Percentiles rank a stretch among this genome's conserved stretches.
Conservation (phyloP, 2,888 invertebrate species). For the Pseudococcus jackbeardsleyi region DNA sequence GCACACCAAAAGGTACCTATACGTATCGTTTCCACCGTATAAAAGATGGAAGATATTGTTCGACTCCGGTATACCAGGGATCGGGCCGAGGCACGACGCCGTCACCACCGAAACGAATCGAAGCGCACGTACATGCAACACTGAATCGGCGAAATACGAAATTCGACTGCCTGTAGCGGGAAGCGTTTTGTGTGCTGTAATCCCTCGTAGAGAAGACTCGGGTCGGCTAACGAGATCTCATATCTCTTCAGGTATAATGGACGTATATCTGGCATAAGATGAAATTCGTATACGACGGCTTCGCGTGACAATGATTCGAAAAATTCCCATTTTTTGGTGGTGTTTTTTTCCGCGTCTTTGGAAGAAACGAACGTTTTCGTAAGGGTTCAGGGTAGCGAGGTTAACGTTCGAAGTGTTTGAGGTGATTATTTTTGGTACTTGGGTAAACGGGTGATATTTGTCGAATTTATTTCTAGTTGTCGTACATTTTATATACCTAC, state of each 20-base stretch:
- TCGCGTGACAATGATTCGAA: constrained; percentile 18
- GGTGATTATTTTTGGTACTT: no score
- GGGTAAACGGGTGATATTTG: no score
- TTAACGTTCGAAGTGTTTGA: no score
- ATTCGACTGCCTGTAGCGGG: neutral
- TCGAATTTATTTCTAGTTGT: no score
- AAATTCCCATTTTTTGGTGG: neutral
- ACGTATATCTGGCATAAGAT: constrained; percentile 33
- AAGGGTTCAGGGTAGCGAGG: no score
- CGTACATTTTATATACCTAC: no score
- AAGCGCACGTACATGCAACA: constrained; percentile 1
- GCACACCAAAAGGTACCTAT: neutral
- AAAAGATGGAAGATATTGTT: constrained; percentile 27
- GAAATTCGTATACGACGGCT: neutral
- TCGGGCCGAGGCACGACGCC: no score
- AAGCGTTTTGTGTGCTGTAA: neutral
- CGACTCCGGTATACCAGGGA: no score
- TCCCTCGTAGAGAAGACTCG: constrained; percentile 32
- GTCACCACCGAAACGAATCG: neutral
- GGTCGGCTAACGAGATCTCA: constrained; percentile 20
- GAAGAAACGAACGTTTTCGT: no score
- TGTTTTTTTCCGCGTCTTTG: neutral
- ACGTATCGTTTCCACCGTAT: neutral
- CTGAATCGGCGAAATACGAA: neutral
- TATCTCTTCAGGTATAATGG: constrained; percentile 37